Percentiles rank a stretch among this genome's conserved stretches.
Conservation (phyloP, 2,888 invertebrate genomes). For the Thyatira batis region DNA sequence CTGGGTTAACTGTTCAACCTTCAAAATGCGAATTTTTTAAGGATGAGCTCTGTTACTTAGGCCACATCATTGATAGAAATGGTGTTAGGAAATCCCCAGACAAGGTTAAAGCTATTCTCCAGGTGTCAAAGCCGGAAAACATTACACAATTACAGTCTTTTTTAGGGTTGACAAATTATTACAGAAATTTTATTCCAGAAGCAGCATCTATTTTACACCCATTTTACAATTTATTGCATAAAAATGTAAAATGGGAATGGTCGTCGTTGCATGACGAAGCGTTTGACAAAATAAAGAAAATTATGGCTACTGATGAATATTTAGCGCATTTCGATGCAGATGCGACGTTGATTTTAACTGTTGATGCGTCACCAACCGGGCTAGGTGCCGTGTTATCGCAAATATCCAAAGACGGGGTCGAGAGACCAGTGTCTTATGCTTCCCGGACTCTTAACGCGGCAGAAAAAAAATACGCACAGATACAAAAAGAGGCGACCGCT, state of each 20-base stretch:
- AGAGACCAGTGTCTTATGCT: slow-evolving; percentile 10
- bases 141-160: slow-evolving; percentile 19
- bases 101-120: slow-evolving; percentile 9
- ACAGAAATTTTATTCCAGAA: slow-evolving; percentile 21
- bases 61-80: slow-evolving; percentile 8
- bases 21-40: slow-evolving; percentile 22
- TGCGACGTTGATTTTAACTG: slow-evolving; percentile 23
- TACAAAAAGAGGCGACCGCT: slow-evolving; percentile 27
- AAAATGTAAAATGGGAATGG: slow-evolving; percentile 16
- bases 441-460: slow-evolving; percentile 10
- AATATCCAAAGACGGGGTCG: slow-evolving; percentile 7
- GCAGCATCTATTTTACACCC: slow-evolving; percentile 17
- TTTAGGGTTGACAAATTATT: slow-evolving; percentile 26
- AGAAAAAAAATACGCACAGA: slow-evolving; percentile 26
- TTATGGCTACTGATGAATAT: slow-evolving; percentile 18
- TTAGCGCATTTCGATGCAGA: slow-evolving; percentile 25
- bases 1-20: slow-evolving; percentile 16
- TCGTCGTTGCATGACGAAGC: slow-evolving; percentile 9
- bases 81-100: slow-evolving; percentile 10
- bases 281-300: slow-evolving; percentile 17
- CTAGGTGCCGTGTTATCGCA: slow-evolving; percentile 24
- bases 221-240: slow-evolving; percentile 17
- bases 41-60: slow-evolving; percentile 15
- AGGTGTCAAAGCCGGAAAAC: neutral
- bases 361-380: slow-evolving; percentile 26